Evolutionary conservation across 1,140 invertebrate genomes (phyloP).

Genomic region (Drosophila murphyi): DNA sequence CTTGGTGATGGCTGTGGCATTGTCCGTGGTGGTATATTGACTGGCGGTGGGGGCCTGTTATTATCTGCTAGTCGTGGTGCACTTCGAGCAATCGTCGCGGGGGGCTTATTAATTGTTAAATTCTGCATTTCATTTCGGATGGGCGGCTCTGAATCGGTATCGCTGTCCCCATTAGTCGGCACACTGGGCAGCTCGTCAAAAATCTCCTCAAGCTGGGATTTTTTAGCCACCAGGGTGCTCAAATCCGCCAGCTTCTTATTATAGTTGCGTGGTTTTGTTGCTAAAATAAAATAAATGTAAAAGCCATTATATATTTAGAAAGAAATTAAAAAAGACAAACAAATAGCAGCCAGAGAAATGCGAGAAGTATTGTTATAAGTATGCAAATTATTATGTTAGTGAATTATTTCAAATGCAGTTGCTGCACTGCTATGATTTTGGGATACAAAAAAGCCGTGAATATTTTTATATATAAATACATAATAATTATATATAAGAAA

Average conservation of each 20-base stretch:
- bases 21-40: no score
- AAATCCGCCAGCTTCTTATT: constrained; percentile 57
- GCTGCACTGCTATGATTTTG: constrained; percentile 12
- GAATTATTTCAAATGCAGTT: constrained; percentile 25
- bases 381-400: constrained; percentile 43
- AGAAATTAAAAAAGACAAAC: neutral
- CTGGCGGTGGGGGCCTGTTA: no score
- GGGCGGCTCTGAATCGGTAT: constrained; percentile 31
- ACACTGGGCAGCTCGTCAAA: constrained; percentile 64
- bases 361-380: neutral
- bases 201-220: constrained; percentile 52
- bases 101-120: constrained; percentile 17
- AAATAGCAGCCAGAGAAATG: constrained; percentile 38
- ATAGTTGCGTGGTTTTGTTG: constrained; percentile 29
- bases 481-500: neutral
- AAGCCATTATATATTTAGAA: constrained; percentile 1
- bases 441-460: constrained; percentile 1
- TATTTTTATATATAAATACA: neutral
- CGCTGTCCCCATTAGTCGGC: constrained; percentile 43
- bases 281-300: constrained; percentile 18
- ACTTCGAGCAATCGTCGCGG: neutral
- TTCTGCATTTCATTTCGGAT: constrained; percentile 36
- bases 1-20: no score
- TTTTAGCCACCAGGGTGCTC: neutral
- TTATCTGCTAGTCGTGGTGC: constrained; percentile 7